These are phyloP conservation scores for Thecocarcelia acutangulata DNA, from an alignment of 2,888 invertebrate genomes.

Conservation along the genomic window DNA sequence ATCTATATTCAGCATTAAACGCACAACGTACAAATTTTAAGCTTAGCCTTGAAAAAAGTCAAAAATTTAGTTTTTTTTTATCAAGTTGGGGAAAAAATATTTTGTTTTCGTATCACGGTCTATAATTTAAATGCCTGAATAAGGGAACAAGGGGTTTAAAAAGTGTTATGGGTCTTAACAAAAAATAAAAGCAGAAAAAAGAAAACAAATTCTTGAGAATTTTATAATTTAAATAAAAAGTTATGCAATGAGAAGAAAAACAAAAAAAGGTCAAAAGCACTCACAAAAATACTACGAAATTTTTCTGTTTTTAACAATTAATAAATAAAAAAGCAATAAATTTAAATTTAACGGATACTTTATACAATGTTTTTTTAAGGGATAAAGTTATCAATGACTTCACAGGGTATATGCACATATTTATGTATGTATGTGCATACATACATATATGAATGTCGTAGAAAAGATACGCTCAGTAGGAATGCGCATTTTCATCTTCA, in stretches of 20 bases:
- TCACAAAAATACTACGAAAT: not conserved
- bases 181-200: no score
- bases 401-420: no score
- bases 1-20: constrained; percentile 15
- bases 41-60: constrained; percentile 35
- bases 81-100: constrained; percentile 9
- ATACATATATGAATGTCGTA: no score
- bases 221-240: constrained; percentile 33
- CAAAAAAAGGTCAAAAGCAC: not conserved
- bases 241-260: constrained; percentile 25
- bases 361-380: no score
- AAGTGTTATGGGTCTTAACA: not conserved
- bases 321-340: not conserved
- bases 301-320: constrained; percentile 33
- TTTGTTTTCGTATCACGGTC: constrained; percentile 9
- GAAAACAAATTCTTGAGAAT: constrained; percentile 25
- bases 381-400: not conserved
- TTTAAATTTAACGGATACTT: constrained; percentile 37
- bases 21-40: not conserved
- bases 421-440: no score
- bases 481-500: no score
- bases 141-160: constrained; percentile 1
- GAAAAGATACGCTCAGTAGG: no score
- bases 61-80: constrained; percentile 23
- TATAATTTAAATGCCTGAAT: constrained; percentile 15